Base-by-base conservation (phyloP, 2,888 invertebrate species). In the Acrocyrtus sp. region DNA sequence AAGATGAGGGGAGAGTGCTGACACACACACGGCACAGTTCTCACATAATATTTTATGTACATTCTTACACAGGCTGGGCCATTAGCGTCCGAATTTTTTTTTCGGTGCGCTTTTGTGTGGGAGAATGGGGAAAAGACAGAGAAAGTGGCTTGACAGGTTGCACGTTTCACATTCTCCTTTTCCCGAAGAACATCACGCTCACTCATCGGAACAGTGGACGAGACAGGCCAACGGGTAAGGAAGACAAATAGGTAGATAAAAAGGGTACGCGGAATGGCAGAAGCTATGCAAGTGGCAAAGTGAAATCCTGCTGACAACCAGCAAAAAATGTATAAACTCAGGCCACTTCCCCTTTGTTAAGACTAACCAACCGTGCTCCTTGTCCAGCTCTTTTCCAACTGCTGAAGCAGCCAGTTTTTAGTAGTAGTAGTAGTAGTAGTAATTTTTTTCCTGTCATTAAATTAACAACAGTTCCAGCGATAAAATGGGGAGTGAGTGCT, bases 311-410 rank as follows among this genome's bases (percentile, higher is more conserved):
- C 65, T 70, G 69, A 74, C 74, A 69, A 48, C 65, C 65, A 65
- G 58, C 45, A 63, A 69, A 69, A 69, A 69, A 69, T n/a, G n/a
- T n/a, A n/a, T 74, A 74, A 74, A 58, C n/a, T n/a, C n/a, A n/a
- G n/a, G n/a, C n/a, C n/a, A n/a, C n/a, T 74, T 69, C 51, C 34
- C 27, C 58, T 65, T 27, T 58, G 63, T 51, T 34, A 58, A 57
- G 58, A 22, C 57, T 72, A 72, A 65, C 58, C 72, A 72, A 72
- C 72, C 72, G 65, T 65, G 63, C 57, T 53, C 65, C 45, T 62
- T 70, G 48, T 63, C 70, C 34, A 24, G 12, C 51, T 34, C 29
- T 51, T 51, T 26, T 48, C n/a, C n/a, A n/a, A n/a, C n/a, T n/a
- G n/a, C n/a, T n/a, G n/a, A n/a, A n/a, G n/a, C n/a, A n/a, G n/a